These are phyloP conservation scores for Lacanobia wlatinum DNA, from an alignment of 2,888 invertebrate genomes.

Conservation along the genomic window DNA sequence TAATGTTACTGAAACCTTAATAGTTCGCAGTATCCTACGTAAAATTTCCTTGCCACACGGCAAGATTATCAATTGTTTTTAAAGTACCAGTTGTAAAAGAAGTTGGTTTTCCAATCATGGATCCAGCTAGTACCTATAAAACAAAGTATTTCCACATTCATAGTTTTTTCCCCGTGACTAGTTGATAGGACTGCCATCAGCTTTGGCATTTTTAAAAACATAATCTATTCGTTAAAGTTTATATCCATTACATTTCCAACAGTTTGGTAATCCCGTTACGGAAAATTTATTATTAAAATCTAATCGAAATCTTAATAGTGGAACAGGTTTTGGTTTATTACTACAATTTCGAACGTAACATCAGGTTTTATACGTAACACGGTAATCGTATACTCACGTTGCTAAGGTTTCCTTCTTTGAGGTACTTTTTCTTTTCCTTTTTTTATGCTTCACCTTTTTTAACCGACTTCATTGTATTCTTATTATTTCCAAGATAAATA, in stretches of 20 bases:
- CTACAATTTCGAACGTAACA: constrained; percentile 19
- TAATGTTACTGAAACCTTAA: too few relatives aligned
- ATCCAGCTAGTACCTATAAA: too few relatives aligned
- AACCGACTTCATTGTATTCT: background rate
- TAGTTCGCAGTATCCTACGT: background rate
- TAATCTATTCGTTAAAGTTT: constrained; percentile 24
- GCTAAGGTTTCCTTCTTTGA: constrained; percentile 13
- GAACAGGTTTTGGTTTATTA: constrained; percentile 49
- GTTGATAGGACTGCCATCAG: background rate
- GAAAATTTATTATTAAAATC: constrained; percentile 43
- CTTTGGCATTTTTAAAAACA: constrained; percentile 14
- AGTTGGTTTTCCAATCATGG: background rate
- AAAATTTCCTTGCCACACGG: background rate
- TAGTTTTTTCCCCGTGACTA: background rate
- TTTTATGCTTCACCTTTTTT: background rate
- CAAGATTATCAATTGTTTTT: background rate
- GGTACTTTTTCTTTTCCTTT: constrained; percentile 2
- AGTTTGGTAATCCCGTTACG: constrained; percentile 31
- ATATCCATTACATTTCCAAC: constrained; percentile 23
- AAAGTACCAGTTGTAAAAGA: background rate
- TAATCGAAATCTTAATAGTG: constrained; percentile 35
- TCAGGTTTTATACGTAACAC: constrained; percentile 34
- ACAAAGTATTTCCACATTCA: background rate
- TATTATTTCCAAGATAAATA: background rate
- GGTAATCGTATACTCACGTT: constrained; percentile 28